phyloP scores from a whole-genome alignment of 1,140 invertebrate genomes.

The Hypsibius dujardini region DNA sequence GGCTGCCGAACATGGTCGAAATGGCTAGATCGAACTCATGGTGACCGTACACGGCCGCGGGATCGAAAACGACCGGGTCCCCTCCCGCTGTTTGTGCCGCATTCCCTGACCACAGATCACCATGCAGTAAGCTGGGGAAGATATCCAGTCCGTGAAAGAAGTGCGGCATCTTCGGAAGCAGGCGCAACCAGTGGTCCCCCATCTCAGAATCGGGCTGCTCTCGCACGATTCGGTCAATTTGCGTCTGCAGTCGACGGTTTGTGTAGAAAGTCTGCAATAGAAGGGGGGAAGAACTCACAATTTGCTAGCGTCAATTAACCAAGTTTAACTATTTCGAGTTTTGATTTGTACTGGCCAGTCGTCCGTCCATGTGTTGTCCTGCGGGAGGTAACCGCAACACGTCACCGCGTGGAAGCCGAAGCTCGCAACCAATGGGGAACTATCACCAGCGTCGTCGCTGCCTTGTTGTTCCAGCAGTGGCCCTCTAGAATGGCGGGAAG shows the following conservation, averaged over 20 bases:
- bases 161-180: conserved; percentile 36
- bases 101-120: conserved; percentile 49
- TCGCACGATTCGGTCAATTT: conserved; percentile 33
- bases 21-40: conserved; percentile 47
- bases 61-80: conserved; percentile 43
- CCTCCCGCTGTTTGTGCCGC: conserved; percentile 30
- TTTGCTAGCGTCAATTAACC: background rate
- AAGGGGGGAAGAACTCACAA: background rate
- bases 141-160: conserved; percentile 38
- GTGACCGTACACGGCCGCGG: conserved; percentile 47
- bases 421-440: conserved; percentile 31
- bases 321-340: conserved; percentile 14
- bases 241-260: conserved; percentile 33
- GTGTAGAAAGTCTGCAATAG: conserved; percentile 34
- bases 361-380: conserved; percentile 39
- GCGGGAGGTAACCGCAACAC: conserved; percentile 39
- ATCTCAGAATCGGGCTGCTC: conserved; percentile 38
- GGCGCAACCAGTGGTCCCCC: conserved; percentile 37
- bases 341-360: conserved; percentile 38
- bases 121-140: conserved; percentile 43
- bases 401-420: conserved; percentile 45
- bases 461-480: conserved; percentile 23
- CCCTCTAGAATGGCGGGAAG: conserved; percentile 7
- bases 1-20: conserved; percentile 45
- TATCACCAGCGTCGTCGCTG: conserved; percentile 19